These are phyloP conservation scores for Eugnorisma glareosa DNA, from an alignment of 2,888 invertebrate genomes.

Conservation along the genomic window DNA sequence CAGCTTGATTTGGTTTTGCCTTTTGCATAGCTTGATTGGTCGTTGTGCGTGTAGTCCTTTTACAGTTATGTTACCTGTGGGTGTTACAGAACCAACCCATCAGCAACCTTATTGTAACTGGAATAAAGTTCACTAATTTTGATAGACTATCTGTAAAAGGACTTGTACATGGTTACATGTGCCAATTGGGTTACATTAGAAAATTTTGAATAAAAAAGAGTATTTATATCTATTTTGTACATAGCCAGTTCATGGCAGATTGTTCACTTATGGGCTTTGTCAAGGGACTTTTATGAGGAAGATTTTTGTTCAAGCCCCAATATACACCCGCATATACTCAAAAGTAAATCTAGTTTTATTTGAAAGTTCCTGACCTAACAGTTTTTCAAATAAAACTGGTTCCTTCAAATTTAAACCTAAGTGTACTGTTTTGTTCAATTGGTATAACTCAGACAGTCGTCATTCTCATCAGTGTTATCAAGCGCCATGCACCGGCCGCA, in stretches of 20 bases:
- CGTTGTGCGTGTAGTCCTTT: neutral
- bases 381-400: constrained; percentile 25
- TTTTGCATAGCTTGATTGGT: too few species aligned
- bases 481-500: constrained; percentile 64
- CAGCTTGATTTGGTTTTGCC: too few species aligned
- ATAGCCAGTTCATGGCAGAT: constrained; percentile 9
- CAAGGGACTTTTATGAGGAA: neutral
- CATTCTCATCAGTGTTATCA: constrained; percentile 34
- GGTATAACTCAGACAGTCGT: constrained; percentile 28
- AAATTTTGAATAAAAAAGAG: constrained; percentile 11
- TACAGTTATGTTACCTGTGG: neutral
- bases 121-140: neutral
- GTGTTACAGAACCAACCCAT: neutral
- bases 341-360: constrained; percentile 28
- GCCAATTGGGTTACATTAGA: constrained; percentile 27
- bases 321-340: constrained; percentile 2
- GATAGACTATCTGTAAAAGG: neutral
- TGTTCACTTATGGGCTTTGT: constrained; percentile 8
- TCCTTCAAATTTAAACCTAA: neutral
- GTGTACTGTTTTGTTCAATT: neutral
- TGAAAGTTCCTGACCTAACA: neutral
- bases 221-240: constrained; percentile 53
- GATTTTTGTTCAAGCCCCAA: neutral
- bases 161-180: neutral
- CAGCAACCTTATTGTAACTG: neutral